Conservation (phyloP, 2,113 vertebrate species). For the Peucedramus taeniatus region DNA sequence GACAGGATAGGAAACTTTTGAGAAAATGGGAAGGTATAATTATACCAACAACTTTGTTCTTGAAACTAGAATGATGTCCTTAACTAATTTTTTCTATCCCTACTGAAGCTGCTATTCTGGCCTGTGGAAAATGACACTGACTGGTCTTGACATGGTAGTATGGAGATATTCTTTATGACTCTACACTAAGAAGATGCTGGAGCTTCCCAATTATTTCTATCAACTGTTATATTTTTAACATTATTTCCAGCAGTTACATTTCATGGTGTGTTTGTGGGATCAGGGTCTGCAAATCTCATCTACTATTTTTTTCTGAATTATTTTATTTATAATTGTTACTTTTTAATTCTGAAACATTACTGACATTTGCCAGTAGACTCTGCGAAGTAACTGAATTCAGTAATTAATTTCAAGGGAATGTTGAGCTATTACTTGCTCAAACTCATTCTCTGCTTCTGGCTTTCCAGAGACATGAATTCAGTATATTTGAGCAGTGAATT, state of each 20-base stretch:
- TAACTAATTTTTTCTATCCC: background rate
- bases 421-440: background rate
- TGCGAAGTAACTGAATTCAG: background rate
- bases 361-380: background rate
- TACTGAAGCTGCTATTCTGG: background rate
- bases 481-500: background rate
- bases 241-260: background rate
- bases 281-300: background rate
- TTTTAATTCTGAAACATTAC: background rate
- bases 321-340: background rate
- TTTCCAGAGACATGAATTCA: background rate
- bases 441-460: background rate
- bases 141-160: background rate
- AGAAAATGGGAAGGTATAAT: background rate
- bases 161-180: background rate
- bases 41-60: background rate
- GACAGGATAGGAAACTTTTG: background rate
- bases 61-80: background rate
- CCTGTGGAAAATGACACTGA: background rate
- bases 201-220: background rate
- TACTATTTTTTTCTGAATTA: background rate
- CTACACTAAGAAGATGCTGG: background rate
- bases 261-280: background rate
- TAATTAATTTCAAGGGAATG: background rate
- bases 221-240: background rate